Evolutionary conservation across 2,797 vertebrate species (phyloP).

Genomic region (Lates japonicus): DNA sequence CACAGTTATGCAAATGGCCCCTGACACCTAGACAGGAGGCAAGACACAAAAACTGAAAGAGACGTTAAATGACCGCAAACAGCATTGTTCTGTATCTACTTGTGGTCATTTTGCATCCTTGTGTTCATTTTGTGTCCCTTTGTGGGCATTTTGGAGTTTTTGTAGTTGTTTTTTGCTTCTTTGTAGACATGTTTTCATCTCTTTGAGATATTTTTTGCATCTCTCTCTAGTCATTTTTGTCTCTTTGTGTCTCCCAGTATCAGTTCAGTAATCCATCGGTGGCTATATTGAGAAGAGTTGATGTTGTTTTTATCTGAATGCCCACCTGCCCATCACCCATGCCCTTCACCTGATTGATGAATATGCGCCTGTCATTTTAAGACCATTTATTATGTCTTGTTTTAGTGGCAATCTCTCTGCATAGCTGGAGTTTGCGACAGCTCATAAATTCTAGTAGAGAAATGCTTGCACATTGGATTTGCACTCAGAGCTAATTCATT

Average conservation of each 20-base stretch:
- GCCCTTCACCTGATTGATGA: constrained; percentile 37
- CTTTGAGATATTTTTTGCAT: neutral
- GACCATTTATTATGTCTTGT: constrained; percentile 50
- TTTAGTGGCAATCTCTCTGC: constrained; percentile 49
- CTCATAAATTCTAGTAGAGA: constrained; percentile 59
- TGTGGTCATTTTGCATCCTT: neutral
- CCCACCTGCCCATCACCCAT: constrained; percentile 10
- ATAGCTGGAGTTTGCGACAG: constrained; percentile 48
- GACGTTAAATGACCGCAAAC: neutral
- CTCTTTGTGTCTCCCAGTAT: neutral
- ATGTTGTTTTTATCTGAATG: constrained; percentile 10
- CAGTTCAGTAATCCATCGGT: neutral
- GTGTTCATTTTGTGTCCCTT: neutral
- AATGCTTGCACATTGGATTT: constrained; percentile 53
- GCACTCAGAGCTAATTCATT: constrained; percentile 68
- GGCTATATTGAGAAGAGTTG: neutral
- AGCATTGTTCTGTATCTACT: neutral
- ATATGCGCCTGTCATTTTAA: constrained; percentile 36
- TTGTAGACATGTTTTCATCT: neutral
- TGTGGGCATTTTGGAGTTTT: neutral
- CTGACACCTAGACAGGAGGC: neutral
- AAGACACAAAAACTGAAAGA: neutral
- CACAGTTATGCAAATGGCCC: neutral
- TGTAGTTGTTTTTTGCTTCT: too few species aligned
- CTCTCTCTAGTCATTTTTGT: neutral